A percentile compares a stretch with the other conserved stretches of the same genome.
phyloP scores from a whole-genome alignment of 2,797 vertebrate species.

The Oreonectes daqikongensis region DNA sequence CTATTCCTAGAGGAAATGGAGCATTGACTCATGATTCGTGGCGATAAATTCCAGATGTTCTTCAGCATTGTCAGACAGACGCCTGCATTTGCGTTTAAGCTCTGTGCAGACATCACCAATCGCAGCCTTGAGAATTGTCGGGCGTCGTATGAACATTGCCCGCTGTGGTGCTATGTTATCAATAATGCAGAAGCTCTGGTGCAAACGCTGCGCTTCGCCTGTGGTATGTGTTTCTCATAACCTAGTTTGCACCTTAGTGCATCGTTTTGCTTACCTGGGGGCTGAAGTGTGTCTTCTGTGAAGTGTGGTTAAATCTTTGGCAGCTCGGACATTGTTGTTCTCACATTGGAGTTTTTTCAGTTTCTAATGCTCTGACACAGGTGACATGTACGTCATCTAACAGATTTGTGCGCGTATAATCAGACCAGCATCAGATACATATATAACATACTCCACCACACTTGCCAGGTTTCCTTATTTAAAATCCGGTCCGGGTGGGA shows the following conservation, averaged over 20 bases:
- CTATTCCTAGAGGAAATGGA: constrained; percentile 27
- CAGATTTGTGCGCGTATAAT: background rate
- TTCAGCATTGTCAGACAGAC: constrained; percentile 18
- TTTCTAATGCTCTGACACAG: too few relatives aligned
- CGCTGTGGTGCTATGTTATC: constrained; percentile 18
- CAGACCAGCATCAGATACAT: background rate
- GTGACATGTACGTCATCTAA: background rate
- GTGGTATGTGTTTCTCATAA: constrained; percentile 12
- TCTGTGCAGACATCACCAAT: constrained; percentile 24
- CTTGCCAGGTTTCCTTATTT: background rate
- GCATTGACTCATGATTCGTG: constrained; percentile 22
- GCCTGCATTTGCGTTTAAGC: constrained; percentile 22
- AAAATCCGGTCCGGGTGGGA: background rate
- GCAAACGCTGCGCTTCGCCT: background rate
- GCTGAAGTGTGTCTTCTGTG: background rate
- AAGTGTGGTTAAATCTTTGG: background rate
- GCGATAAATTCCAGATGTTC: constrained; percentile 48
- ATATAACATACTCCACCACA: background rate
- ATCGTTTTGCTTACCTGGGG: constrained; percentile 12
- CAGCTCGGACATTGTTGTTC: constrained; percentile 18
- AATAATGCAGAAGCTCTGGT: constrained; percentile 38
- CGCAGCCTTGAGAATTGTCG: constrained; percentile 8
- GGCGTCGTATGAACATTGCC: background rate
- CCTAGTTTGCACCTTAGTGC: constrained; percentile 35
- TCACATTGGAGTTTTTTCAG: too few relatives aligned